Percentiles rank a stretch among this genome's conserved stretches.
phyloP scores from a whole-genome alignment of 1,140 invertebrate species.

The Hesperophylax magnus region DNA sequence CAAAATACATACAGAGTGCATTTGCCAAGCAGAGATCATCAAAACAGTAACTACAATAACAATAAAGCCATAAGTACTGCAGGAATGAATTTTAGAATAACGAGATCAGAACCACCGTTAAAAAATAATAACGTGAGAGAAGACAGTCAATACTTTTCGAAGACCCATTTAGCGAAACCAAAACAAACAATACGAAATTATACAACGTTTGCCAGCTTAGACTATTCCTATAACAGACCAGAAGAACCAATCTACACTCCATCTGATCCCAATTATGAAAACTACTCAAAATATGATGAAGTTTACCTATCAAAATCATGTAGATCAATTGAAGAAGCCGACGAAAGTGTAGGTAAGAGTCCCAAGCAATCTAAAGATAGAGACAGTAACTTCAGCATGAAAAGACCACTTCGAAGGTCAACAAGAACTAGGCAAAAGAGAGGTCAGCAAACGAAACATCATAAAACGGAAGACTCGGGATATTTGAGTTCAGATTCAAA shows the following conservation, averaged over 20 bases:
- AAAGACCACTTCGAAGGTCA: constrained; percentile 63
- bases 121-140: constrained; percentile 4
- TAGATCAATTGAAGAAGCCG: constrained; percentile 32
- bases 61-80: not conserved
- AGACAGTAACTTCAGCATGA: constrained; percentile 41
- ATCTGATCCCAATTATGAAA: constrained; percentile 49
- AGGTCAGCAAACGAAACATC: constrained; percentile 65
- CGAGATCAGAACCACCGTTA: constrained; percentile 47
- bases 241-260: constrained; percentile 31
- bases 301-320: constrained; percentile 27
- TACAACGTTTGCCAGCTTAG: constrained; percentile 49
- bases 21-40: constrained; percentile 1
- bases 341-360: constrained; percentile 10
- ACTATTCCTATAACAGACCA: constrained; percentile 14
- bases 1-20: constrained; percentile 33
- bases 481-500: constrained; percentile 81
- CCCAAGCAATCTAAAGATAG: constrained; percentile 13
- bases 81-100: constrained; percentile 48
- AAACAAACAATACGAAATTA: constrained; percentile 37
- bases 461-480: constrained; percentile 75
- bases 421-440: constrained; percentile 63
- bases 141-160: constrained; percentile 28
- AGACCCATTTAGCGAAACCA: not conserved
- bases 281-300: constrained; percentile 31
- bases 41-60: not conserved